Evolutionary conservation across 2,797 vertebrate species (phyloP).

Genomic region (Cyprinodon diabolis): DNA sequence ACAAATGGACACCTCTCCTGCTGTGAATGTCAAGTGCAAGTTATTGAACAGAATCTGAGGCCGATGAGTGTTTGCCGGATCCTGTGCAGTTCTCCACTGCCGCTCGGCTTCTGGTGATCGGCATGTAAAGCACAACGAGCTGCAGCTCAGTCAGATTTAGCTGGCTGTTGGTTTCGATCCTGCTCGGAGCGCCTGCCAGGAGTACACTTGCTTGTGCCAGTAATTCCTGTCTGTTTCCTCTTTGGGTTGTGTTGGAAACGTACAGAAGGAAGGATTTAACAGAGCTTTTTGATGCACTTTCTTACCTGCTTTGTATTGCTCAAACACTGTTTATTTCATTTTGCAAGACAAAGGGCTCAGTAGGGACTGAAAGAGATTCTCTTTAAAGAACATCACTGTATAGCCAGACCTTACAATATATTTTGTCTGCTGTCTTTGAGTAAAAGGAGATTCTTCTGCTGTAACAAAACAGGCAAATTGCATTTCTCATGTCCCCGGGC

Average conservation of each 20-base stretch:
- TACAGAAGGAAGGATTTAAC: constrained; percentile 22
- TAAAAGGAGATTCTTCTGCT: constrained; percentile 47
- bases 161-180: constrained; percentile 69
- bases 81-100: constrained; percentile 34
- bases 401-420: constrained; percentile 39
- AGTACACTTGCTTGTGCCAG: constrained; percentile 40
- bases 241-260: constrained; percentile 14
- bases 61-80: constrained; percentile 47
- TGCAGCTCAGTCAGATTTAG: constrained; percentile 53
- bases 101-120: constrained; percentile 42
- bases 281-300: constrained; percentile 4
- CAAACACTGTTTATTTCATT: constrained; percentile 47
- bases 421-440: constrained; percentile 42
- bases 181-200: constrained; percentile 53
- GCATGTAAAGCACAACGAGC: constrained; percentile 66
- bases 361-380: constrained; percentile 10
- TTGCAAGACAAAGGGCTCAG: constrained; percentile 26
- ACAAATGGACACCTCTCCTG: constrained; percentile 42
- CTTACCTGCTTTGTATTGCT: constrained; percentile 12
- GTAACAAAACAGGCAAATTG: constrained; percentile 65
- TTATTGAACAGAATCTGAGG: constrained; percentile 51
- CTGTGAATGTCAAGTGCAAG: constrained; percentile 61
- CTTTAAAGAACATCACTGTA: constrained; percentile 21
- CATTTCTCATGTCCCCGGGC: constrained; percentile 53
- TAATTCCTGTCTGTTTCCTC: constrained; percentile 43